phyloP scores from a whole-genome alignment of 1,140 invertebrate species.

The Drosophila equinoxialis region DNA sequence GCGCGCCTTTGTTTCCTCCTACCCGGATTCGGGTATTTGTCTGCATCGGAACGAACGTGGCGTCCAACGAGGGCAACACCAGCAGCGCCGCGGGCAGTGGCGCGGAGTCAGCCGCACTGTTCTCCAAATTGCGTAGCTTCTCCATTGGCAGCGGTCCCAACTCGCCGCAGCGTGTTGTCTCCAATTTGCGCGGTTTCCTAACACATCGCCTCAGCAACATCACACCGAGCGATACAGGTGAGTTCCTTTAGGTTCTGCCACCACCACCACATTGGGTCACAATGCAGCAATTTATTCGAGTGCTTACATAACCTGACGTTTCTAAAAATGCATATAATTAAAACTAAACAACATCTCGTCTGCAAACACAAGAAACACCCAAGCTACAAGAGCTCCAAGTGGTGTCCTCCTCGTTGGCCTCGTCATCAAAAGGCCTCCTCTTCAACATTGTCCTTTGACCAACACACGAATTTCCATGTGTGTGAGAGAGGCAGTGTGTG shows the following conservation, averaged over 20 bases:
- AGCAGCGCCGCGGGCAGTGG: slow-evolving; percentile 73
- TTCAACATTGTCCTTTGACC: slow-evolving; percentile 58
- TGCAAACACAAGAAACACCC: slow-evolving; percentile 43
- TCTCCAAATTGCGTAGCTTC: slow-evolving; percentile 83
- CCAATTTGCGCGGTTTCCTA: slow-evolving; percentile 85
- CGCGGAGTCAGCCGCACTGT: slow-evolving; percentile 82
- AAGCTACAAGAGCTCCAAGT: slow-evolving; percentile 53
- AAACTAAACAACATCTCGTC: slow-evolving; percentile 72
- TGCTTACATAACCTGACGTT: slow-evolving; percentile 64
- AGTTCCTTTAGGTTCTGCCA: slow-evolving; percentile 42
- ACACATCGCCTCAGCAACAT: slow-evolving; percentile 84
- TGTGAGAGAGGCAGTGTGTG: background rate
- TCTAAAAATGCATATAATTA: slow-evolving; percentile 62
- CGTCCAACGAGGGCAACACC: slow-evolving; percentile 79
- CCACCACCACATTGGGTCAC: no score
- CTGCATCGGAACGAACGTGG: slow-evolving; percentile 69
- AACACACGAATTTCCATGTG: slow-evolving; percentile 24
- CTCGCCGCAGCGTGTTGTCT: slow-evolving; percentile 85
- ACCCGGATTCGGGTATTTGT: slow-evolving; percentile 22
- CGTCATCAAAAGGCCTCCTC: slow-evolving; percentile 27
- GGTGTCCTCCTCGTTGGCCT: slow-evolving; percentile 40
- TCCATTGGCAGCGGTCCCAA: slow-evolving; percentile 83
- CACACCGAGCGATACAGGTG: slow-evolving; percentile 85
- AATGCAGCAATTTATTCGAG: slow-evolving; percentile 17
- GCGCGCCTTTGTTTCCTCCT: slow-evolving; percentile 23